phyloP scores from a whole-genome alignment of 1,140 invertebrate species.

The Grapholita molesta region DNA sequence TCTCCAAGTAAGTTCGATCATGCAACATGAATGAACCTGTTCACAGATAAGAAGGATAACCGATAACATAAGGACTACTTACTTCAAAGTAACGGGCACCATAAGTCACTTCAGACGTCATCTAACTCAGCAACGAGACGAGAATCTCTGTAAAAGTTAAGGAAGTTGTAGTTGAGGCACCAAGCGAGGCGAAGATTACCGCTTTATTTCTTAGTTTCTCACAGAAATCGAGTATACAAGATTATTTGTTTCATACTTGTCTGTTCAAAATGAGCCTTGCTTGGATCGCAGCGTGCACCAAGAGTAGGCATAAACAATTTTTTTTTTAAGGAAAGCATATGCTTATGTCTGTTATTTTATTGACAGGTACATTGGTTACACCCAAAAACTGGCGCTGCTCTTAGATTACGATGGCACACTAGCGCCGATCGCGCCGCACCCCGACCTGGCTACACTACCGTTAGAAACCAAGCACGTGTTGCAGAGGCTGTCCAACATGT shows the following conservation, averaged over 20 bases:
- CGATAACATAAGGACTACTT: too few relatives aligned
- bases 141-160: too few relatives aligned
- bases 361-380: conserved; percentile 90
- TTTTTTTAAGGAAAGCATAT: too few relatives aligned
- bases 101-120: too few relatives aligned
- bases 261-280: too few relatives aligned
- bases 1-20: conserved; percentile 83
- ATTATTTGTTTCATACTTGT: not conserved
- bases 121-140: too few relatives aligned
- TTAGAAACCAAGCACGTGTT: conserved; percentile 91
- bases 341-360: not conserved
- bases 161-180: too few relatives aligned
- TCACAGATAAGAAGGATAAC: too few relatives aligned
- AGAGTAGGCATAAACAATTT: not conserved
- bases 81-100: not conserved
- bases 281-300: too few relatives aligned
- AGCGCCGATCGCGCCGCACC: conserved; percentile 92
- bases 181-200: too few relatives aligned
- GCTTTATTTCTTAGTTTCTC: too few relatives aligned
- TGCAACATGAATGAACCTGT: not conserved
- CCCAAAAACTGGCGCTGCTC: conserved; percentile 89
- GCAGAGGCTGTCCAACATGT: conserved; percentile 90
- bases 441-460: conserved; percentile 91
- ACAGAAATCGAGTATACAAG: not conserved
- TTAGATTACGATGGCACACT: conserved; percentile 95